Evolutionary conservation across 2,113 vertebrate genomes (phyloP).

Genomic region (Pycnonotus jocosus): DNA sequence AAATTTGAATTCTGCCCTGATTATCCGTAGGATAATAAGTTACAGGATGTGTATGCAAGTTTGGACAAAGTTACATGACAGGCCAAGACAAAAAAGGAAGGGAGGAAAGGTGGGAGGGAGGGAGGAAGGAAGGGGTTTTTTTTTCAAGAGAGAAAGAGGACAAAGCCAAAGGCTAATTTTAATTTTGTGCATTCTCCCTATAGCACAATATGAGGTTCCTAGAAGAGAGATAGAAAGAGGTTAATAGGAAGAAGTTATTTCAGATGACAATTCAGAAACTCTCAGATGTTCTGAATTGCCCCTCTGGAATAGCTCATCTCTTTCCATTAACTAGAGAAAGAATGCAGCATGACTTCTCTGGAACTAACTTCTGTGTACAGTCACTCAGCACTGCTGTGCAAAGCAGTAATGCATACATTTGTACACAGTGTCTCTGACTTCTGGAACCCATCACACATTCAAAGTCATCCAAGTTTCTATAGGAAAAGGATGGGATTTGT

Average conservation of each 20-base stretch:
- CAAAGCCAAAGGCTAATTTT: neutral
- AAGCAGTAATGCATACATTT: neutral
- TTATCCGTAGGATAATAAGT: neutral
- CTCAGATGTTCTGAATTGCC: neutral
- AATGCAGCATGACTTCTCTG: neutral
- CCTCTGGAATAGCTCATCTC: neutral
- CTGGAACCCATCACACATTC: neutral
- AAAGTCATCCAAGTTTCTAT: neutral
- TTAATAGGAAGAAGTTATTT: neutral
- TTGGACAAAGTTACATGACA: neutral
- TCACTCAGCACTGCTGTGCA: neutral
- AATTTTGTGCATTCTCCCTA: neutral
- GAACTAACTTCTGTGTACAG: neutral
- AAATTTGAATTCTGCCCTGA: neutral
- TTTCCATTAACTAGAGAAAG: neutral
- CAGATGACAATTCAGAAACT: neutral
- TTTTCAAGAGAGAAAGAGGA: neutral
- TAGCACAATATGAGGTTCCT: neutral
- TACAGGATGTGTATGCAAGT: neutral
- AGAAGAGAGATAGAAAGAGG: neutral
- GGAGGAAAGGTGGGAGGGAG: neutral
- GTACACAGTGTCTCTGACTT: neutral
- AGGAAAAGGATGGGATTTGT: neutral
- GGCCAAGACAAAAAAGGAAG: neutral
- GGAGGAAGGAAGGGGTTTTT: accelerated